Conservation (phyloP, 2,113 vertebrate species). For the Struthidea cinerea region DNA sequence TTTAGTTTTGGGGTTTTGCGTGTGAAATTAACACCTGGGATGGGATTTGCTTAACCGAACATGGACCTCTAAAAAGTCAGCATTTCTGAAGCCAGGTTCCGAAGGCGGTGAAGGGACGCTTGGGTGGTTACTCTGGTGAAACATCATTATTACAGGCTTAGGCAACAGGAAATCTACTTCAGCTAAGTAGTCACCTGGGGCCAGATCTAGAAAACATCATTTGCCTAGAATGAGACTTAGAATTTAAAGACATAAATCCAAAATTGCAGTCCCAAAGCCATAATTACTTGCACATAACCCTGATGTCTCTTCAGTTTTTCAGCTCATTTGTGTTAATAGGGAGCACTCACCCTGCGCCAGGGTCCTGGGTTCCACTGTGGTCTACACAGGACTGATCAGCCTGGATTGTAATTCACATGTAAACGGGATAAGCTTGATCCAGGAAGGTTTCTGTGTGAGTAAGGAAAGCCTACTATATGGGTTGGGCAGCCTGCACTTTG, state of each 20-base stretch:
- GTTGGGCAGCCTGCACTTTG: background rate
- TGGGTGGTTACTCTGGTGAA: background rate
- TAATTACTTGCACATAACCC: background rate
- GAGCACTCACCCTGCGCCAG: background rate
- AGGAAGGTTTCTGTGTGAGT: background rate
- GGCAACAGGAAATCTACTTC: background rate
- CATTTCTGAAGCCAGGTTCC: background rate
- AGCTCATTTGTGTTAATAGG: background rate
- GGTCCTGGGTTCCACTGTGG: background rate
- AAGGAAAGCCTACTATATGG: rapidly evolving
- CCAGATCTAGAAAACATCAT: background rate
- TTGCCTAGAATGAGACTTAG: background rate
- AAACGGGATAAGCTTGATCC: background rate
- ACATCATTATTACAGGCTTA: background rate
- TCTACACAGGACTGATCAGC: background rate
- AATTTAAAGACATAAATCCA: background rate
- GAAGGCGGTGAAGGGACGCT: background rate
- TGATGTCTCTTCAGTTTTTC: background rate
- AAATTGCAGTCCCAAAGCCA: background rate
- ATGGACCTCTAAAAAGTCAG: background rate
- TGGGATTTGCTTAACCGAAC: background rate
- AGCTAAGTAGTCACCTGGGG: background rate
- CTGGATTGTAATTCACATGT: background rate
- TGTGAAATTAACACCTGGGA: background rate
- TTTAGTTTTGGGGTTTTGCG: rapidly evolving